phyloP scores from a whole-genome alignment of 2,113 vertebrate species.

The Zosterops japonicus region DNA sequence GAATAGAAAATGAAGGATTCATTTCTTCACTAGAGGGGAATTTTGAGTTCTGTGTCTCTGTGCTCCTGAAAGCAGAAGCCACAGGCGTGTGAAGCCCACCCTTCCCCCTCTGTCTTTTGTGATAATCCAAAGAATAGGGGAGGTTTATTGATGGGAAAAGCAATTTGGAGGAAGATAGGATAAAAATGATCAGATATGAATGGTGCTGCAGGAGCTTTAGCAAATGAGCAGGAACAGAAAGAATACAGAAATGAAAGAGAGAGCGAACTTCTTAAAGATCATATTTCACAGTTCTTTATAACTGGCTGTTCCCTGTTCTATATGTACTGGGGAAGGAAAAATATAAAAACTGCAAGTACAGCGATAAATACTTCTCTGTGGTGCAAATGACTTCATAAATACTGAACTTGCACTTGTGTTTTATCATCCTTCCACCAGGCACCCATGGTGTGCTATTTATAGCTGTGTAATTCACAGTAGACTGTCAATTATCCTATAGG shows the following conservation, averaged over 20 bases:
- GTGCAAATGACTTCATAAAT: constrained; percentile 31
- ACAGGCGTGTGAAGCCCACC: accelerated
- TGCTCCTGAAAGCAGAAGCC: neutral
- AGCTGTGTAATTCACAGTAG: constrained; percentile 49
- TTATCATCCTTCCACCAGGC: constrained; percentile 52
- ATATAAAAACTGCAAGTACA: constrained; percentile 23
- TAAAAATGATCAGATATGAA: neutral
- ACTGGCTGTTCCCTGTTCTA: neutral
- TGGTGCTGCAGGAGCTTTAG: neutral
- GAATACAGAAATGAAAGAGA: constrained; percentile 2
- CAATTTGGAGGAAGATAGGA: neutral
- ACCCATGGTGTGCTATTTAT: constrained; percentile 53
- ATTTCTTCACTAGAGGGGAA: neutral
- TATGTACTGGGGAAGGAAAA: constrained; percentile 14
- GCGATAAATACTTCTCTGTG: constrained; percentile 26
- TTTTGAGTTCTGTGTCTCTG: neutral
- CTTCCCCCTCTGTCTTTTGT: neutral
- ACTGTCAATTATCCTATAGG: constrained; percentile 5
- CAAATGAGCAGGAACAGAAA: neutral
- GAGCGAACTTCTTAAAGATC: neutral
- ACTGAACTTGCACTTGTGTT: constrained; percentile 9
- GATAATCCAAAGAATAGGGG: neutral
- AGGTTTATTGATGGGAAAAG: constrained; percentile 2
- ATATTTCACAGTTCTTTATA: constrained; percentile 55
- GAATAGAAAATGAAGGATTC: neutral